Evolutionary conservation across 2,888 invertebrate genomes (phyloP).

Genomic region (Dryobotodes eremita): DNA sequence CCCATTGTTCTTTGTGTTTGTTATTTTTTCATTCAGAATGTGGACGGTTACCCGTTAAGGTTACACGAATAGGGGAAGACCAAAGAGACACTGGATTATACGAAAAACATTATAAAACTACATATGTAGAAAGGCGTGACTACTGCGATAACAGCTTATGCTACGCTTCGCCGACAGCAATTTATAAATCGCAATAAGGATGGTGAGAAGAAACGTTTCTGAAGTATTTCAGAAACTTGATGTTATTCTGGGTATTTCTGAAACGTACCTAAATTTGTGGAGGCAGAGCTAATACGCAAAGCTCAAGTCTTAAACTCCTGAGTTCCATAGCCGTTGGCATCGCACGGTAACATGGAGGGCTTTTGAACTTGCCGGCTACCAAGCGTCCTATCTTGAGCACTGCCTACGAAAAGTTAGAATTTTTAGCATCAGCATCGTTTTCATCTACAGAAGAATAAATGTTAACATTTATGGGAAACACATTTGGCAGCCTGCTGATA

Average conservation of each 20-base stretch:
- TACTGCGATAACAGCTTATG: background rate
- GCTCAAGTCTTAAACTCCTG: constrained; percentile 79
- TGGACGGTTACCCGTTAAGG: background rate
- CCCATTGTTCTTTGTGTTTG: too few relatives aligned
- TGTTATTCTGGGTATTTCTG: constrained; percentile 1
- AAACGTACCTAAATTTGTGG: constrained; percentile 40
- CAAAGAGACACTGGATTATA: background rate
- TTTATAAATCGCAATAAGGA: background rate
- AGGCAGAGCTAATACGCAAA: constrained; percentile 78
- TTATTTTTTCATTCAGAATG: background rate
- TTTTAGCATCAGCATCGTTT: background rate
- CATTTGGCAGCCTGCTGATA: background rate
- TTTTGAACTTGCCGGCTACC: constrained; percentile 69
- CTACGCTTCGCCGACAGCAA: background rate
- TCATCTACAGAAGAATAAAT: background rate
- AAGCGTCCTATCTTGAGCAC: constrained; percentile 80
- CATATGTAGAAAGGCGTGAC: background rate
- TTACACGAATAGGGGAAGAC: background rate
- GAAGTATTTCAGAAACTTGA: constrained; percentile 14
- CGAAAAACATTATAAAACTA: background rate
- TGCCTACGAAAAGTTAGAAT: constrained; percentile 71
- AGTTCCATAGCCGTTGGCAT: constrained; percentile 80
- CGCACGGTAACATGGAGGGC: constrained; percentile 69
- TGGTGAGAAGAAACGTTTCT: too few relatives aligned
- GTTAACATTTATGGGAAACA: background rate